A percentile compares a stretch with the other conserved stretches of the same genome.
These are phyloP conservation scores for Opisthograptis luteolata DNA, from an alignment of 2,888 invertebrate species.

Conservation along the genomic window DNA sequence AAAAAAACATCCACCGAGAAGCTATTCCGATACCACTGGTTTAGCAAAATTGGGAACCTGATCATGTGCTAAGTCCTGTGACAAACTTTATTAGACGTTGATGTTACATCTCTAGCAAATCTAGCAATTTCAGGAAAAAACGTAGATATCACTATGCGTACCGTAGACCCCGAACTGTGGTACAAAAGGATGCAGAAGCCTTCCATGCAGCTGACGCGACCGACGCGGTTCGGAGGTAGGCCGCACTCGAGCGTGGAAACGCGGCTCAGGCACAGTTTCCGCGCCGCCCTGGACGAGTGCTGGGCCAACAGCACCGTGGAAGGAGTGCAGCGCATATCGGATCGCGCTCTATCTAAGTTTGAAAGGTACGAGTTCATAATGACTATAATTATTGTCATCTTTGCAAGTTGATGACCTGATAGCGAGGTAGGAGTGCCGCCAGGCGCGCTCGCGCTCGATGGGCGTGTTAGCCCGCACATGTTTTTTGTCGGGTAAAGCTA, in stretches of 20 bases:
- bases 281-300: conserved; percentile 16
- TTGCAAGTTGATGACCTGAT: no score
- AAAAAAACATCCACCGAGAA: no score
- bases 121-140: no score
- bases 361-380: background rate
- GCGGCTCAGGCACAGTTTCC: conserved; percentile 3
- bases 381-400: no score
- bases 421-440: no score
- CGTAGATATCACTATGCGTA: conserved; percentile 21
- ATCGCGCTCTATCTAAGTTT: background rate
- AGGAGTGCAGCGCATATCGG: background rate
- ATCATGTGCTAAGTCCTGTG: background rate
- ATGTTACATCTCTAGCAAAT: background rate
- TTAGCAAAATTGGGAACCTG: no score
- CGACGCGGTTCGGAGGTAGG: conserved; percentile 10
- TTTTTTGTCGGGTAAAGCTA: no score
- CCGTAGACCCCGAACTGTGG: conserved; percentile 22
- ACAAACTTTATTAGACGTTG: background rate
- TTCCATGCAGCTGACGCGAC: background rate
- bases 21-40: no score
- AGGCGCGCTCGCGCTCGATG: no score
- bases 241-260: background rate
- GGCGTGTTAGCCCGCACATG: no score
- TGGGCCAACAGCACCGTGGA: conserved; percentile 9
- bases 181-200: background rate